Evolutionary conservation across 92 coral and sea anemone species (phyloP).

Genomic region (Epizoanthus fatuus): DNA sequence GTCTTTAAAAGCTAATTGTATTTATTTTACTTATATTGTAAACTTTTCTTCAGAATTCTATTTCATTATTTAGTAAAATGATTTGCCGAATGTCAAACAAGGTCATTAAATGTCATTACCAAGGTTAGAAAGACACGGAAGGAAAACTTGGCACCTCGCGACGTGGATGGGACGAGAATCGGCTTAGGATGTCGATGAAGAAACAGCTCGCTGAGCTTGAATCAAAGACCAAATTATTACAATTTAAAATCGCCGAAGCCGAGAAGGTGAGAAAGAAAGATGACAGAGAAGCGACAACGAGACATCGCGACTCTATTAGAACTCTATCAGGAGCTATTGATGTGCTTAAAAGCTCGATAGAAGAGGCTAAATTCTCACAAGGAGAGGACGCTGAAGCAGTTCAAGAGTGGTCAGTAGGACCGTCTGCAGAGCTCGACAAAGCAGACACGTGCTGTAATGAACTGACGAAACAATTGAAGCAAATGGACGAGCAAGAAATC

Average conservation of each 20-base stretch:
- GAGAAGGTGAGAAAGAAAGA: conserved; percentile 1
- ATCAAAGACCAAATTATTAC: conserved; percentile 33
- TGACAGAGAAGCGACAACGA: conserved; percentile 32
- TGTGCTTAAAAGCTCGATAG: conserved; percentile 37
- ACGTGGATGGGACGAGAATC: conserved; percentile 3
- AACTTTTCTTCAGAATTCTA: no score
- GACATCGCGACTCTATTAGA: conserved; percentile 19
- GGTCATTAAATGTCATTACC: no score
- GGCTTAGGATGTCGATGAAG: conserved; percentile 21
- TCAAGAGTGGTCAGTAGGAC: conserved; percentile 40
- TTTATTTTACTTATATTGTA: no score
- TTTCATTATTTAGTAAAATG: no score
- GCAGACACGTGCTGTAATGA: conserved; percentile 31
- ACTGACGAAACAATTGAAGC: neutral
- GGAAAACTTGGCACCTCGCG: conserved; percentile 63
- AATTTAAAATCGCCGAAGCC: conserved; percentile 17
- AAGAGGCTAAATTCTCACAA: conserved; percentile 39
- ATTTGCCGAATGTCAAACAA: no score
- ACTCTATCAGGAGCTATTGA: conserved; percentile 39
- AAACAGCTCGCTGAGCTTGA: conserved; percentile 44
- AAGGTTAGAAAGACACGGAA: no score
- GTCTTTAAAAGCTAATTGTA: no score
- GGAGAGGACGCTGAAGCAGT: conserved; percentile 45
- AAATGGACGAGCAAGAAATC: neutral
- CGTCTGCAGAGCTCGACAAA: neutral